Conservation (phyloP, 2,797 vertebrate species). For the Myotis daubentonii region DNA sequence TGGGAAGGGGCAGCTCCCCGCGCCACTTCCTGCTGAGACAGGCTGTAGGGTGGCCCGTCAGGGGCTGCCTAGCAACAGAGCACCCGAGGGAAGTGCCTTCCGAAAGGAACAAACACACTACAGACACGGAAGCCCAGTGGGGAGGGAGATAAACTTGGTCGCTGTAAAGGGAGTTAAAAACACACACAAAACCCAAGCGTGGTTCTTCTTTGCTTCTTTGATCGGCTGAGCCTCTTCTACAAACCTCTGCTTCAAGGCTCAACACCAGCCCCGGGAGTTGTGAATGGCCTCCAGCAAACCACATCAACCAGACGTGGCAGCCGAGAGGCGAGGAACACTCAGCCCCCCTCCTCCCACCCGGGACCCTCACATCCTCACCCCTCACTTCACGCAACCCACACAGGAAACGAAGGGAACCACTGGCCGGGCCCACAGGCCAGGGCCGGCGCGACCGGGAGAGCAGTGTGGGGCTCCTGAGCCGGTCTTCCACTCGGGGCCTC, state of each 20-base stretch:
- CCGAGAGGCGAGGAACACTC: fast-evolving
- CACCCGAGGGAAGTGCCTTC: conserved; percentile 66
- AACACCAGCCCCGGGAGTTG: not conserved
- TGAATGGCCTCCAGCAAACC: not conserved
- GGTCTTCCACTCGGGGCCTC: not conserved
- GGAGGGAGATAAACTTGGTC: not conserved
- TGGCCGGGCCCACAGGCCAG: not conserved
- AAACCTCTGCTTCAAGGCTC: not conserved
- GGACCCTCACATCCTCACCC: not conserved
- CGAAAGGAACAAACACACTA: conserved; percentile 44
- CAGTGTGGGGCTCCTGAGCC: fast-evolving
- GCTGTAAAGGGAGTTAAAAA: not conserved
- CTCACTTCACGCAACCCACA: not conserved
- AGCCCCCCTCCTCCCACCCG: not conserved
- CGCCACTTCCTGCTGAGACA: conserved; percentile 71
- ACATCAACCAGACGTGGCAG: not conserved
- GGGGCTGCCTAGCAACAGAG: conserved; percentile 81
- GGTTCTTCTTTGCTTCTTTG: conserved; percentile 28
- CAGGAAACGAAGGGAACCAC: not conserved
- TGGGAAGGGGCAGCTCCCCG: conserved; percentile 59
- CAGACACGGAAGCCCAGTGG: conserved; percentile 6
- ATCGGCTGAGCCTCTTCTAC: conserved; percentile 31
- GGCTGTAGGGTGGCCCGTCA: conserved; percentile 62
- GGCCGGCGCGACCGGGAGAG: not conserved
- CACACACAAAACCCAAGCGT: not conserved